Conservation (phyloP, 2,888 invertebrate genomes). For the Cryptus viduatorius region DNA sequence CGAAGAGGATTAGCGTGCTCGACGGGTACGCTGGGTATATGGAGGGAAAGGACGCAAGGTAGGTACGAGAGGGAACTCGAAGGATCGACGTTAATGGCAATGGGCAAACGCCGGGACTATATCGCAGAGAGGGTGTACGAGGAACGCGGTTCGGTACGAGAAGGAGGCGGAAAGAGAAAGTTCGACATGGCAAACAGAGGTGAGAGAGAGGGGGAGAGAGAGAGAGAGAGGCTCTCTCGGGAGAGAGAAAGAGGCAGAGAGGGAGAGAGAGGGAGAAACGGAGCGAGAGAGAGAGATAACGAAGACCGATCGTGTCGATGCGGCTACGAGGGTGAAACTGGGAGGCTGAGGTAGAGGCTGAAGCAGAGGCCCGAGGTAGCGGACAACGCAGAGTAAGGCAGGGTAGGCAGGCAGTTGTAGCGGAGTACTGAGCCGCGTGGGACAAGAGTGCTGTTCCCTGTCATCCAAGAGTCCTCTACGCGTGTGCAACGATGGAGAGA, state of each 20-base stretch:
- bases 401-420: conserved; percentile 72
- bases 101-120: conserved; percentile 53
- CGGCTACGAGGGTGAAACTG: conserved; percentile 36
- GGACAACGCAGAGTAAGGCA: conserved; percentile 26
- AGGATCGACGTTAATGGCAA: conserved; percentile 66
- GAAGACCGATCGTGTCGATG: conserved; percentile 40
- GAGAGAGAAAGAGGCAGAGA: conserved; percentile 4
- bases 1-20: conserved; percentile 77
- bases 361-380: conserved; percentile 39
- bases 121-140: conserved; percentile 59
- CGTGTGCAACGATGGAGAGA: conserved; percentile 64
- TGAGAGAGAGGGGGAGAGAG: conserved; percentile 11
- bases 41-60: conserved; percentile 30
- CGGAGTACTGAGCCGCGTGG: conserved; percentile 81
- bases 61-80: conserved; percentile 19
- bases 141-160: conserved; percentile 6
- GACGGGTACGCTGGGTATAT: conserved; percentile 40
- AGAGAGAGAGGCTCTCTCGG: conserved; percentile 36
- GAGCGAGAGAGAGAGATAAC: conserved; percentile 26
- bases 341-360: conserved; percentile 43
- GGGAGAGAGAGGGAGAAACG: conserved; percentile 14
- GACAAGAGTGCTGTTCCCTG: conserved; percentile 80
- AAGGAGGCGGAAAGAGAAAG: conserved; percentile 14
- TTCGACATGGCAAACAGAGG: neutral
- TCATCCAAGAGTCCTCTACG: conserved; percentile 70